A percentile compares a stretch with the other conserved stretches of the same genome.
phyloP scores from a whole-genome alignment of 2,797 vertebrate genomes.

The Oceanodroma leucorhoa region DNA sequence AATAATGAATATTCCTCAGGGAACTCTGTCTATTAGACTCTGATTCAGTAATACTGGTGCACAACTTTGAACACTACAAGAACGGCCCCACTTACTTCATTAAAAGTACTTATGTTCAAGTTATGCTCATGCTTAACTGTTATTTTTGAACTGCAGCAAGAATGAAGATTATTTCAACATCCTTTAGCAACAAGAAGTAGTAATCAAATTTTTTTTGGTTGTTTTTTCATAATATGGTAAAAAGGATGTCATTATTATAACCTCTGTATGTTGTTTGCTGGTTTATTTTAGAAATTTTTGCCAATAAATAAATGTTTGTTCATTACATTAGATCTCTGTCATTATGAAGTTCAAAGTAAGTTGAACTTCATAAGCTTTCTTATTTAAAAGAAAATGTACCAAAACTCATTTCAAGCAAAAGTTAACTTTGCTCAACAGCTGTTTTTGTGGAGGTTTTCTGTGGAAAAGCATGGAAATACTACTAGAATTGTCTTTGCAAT shows the following conservation, averaged over 20 bases:
- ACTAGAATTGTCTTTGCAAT: not conserved
- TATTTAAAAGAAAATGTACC: not conserved
- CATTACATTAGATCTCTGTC: not conserved
- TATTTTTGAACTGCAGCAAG: not conserved
- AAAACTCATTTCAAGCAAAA: not conserved
- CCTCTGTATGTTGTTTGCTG: not conserved
- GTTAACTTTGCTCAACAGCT: not conserved
- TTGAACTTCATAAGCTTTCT: not conserved
- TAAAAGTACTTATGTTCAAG: not conserved
- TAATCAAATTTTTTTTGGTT: accelerated
- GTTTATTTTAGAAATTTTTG: not conserved
- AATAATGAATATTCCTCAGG: not conserved
- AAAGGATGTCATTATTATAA: not conserved
- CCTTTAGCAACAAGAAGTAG: not conserved
- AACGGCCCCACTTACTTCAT: not conserved
- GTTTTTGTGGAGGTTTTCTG: not conserved
- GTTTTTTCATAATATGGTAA: not conserved
- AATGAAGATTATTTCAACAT: not conserved
- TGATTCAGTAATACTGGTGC: not conserved
- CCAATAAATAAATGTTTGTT: not conserved
- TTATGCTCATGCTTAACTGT: not conserved
- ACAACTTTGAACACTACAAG: not conserved
- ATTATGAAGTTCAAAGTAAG: not conserved
- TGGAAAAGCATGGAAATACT: not conserved
- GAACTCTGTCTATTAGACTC: not conserved